Conservation (phyloP, 2,797 vertebrate species). For the Sebastes matsubarae region DNA sequence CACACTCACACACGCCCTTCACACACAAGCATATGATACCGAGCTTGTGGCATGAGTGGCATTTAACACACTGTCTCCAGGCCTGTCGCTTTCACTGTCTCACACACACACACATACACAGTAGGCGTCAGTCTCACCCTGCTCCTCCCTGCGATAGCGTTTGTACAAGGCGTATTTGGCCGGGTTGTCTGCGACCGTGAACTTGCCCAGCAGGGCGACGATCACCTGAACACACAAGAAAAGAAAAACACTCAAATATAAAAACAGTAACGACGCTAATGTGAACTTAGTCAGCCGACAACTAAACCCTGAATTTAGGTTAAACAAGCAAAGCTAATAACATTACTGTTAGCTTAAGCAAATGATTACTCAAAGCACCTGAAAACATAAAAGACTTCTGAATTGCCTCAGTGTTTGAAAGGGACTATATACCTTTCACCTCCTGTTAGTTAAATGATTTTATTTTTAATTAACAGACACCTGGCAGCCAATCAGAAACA, state of each 20-base stretch:
- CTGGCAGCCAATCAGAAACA: not conserved
- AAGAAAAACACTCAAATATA: not conserved
- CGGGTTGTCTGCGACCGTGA: conserved; percentile 93
- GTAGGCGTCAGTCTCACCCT: conserved; percentile 81
- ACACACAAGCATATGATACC: conserved; percentile 13
- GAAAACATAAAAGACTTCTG: no score
- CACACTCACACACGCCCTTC: conserved; percentile 11
- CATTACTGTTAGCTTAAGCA: not conserved
- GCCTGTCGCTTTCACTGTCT: not conserved
- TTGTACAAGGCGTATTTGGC: conserved; percentile 97
- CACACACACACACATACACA: not conserved
- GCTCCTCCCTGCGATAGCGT: conserved; percentile 91
- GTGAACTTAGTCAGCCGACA: not conserved
- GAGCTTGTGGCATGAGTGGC: conserved; percentile 22
- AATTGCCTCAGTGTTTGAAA: not conserved
- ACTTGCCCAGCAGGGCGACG: conserved; percentile 93
- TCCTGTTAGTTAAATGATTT: not conserved
- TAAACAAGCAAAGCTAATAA: not conserved
- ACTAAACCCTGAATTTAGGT: not conserved
- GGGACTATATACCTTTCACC: not conserved
- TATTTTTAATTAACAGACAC: not conserved
- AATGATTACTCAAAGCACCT: fast-evolving
- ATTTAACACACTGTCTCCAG: conserved; percentile 30
- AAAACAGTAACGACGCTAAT: not conserved
- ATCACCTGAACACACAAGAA: conserved; percentile 83